Base-by-base conservation (phyloP, 2,888 invertebrate genomes). In the Unio pictorum region DNA sequence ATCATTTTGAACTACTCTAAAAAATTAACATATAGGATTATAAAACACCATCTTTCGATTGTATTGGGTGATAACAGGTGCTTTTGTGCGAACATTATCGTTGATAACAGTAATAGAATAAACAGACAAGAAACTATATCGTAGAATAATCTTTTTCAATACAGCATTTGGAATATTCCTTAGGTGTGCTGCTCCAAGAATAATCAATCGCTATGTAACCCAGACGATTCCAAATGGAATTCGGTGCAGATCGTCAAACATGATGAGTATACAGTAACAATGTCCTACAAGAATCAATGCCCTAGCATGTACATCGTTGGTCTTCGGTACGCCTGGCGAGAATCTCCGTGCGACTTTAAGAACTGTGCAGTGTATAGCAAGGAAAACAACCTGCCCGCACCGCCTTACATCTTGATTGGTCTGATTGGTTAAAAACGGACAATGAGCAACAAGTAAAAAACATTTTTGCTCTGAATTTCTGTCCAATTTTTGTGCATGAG, bases 321-420 rank as follows among this genome's bases (percentile, higher is more conserved):
- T 0, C 26, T 83, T 1, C 75, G 85, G 20, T 84, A 84, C 63
- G 72, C 74, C 1, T 84, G 84, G 85, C 62, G 79, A 30, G 82
- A 81, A 64, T 80, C 84, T n/a, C 84, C 85, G 18, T 84, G 84
- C 68, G 61, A 64, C 4, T 79, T 82, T 64, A 83, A 82, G 69
- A 73, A 70, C 45, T 84, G 84, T 70, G 78, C 84, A 8, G 75
- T 84, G 4, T 84, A 85, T 64, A 76, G 75, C 23, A 66, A 61
- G 20, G 72, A 75, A 18, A 78, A 81, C 55, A 68, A 67, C 18
- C 75, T 84, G 15, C 85, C 85, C 1, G 81, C 75, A 18, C 75
- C 81, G 8, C 85, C 85, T 17, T 81, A 78, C 54, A 60, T 75
- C 7, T 23, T 55, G 17, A 45, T 63, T 2, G 73, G 75, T 28